Evolutionary conservation across 2,113 vertebrate species (phyloP).

Genomic region (Sarotherodon lohbergeri): DNA sequence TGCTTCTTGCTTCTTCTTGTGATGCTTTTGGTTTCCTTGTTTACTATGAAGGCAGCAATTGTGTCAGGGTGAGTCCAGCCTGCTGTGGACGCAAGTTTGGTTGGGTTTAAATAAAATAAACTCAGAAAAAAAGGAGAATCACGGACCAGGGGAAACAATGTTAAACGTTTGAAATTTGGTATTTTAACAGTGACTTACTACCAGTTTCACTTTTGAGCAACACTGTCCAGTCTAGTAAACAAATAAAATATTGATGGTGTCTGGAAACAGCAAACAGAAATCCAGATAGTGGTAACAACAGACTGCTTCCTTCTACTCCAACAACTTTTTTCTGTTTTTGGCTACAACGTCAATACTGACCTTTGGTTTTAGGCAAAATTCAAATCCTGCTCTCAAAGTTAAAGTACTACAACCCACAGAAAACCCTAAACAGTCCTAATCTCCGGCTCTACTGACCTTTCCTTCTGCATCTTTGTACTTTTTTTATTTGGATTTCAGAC

Average conservation of each 20-base stretch:
- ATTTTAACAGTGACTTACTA: neutral
- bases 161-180: neutral
- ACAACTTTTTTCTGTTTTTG: neutral
- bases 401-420: neutral
- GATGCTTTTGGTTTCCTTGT: neutral
- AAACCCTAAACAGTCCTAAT: neutral
- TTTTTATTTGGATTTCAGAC: neutral
- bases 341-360: neutral
- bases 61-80: neutral
- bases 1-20: rapidly evolving
- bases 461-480: neutral
- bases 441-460: neutral
- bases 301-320: rapidly evolving
- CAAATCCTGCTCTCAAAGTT: neutral
- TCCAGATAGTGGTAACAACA: neutral
- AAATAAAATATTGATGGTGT: neutral
- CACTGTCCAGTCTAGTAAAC: neutral
- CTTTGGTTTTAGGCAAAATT: neutral
- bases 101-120: neutral
- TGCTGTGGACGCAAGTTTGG: rapidly evolving
- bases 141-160: neutral
- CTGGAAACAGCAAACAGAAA: neutral
- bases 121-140: neutral
- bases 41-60: neutral
- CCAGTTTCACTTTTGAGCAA: neutral